phyloP scores from a whole-genome alignment of 2,113 vertebrate genomes.

The Speoplatyrhinus poulsoni region DNA sequence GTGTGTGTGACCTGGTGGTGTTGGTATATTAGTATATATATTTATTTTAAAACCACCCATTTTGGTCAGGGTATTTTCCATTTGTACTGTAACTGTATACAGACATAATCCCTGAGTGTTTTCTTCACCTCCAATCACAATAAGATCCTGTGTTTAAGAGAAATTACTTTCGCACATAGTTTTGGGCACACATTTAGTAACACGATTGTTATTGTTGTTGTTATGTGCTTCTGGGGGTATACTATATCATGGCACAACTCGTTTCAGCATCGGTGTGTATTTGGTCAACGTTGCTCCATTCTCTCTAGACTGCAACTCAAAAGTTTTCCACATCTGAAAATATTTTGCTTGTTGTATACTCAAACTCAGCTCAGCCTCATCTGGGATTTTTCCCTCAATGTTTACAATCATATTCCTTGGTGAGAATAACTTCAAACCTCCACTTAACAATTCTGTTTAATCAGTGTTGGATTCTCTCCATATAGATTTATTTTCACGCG shows the following conservation, averaged over 20 bases:
- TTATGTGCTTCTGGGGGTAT: not conserved
- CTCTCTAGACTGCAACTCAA: constrained; percentile 52
- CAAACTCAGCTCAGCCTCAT: constrained; percentile 58
- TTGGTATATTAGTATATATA: no score
- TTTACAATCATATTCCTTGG: constrained; percentile 82
- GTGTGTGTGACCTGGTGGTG: no score
- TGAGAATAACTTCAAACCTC: constrained; percentile 78
- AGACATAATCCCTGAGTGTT: no score
- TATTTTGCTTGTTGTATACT: constrained; percentile 67
- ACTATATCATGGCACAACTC: constrained; percentile 5
- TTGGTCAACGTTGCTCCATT: constrained; percentile 46
- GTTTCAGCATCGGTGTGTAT: constrained; percentile 35
- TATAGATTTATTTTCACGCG: constrained; percentile 80
- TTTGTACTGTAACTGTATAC: no score
- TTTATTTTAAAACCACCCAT: no score
- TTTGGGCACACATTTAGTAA: no score
- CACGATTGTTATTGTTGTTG: no score
- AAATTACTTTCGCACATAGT: no score
- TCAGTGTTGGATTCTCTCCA: constrained; percentile 76
- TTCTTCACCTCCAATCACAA: no score
- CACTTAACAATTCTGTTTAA: constrained; percentile 83
- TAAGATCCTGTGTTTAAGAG: no score
- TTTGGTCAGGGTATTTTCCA: no score
- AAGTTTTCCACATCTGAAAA: constrained; percentile 72
- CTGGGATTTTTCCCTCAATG: constrained; percentile 73